Evolutionary conservation across 2,888 invertebrate genomes (phyloP), one percentile per base, ranked within the genome.

Genomic region (Cantharis nigra): DNA sequence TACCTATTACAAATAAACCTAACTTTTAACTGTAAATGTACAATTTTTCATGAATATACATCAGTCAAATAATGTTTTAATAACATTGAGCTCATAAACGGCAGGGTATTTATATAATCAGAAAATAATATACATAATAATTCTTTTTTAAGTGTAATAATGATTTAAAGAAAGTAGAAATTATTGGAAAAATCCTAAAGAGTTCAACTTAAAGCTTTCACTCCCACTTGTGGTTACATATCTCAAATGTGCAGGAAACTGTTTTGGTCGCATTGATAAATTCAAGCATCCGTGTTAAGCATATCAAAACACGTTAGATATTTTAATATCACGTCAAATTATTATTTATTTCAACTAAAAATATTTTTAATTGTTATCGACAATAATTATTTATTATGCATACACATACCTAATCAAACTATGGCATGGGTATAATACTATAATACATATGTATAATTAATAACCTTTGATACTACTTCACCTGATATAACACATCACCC

Each of bases 181-280:
- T 49, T 49, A n/a, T n/a, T 49, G n/a, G 49, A 49, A 49, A 33
- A 49, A 49, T n/a, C 49, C 49, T 49, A 49, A 49, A 49, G 49
- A 49, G 49, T 49, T 49, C 49, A 49, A 49, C 49, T 49, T 49
- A n/a, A 49, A 49, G 49, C 49, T 72, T 75, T 69, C 18, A 75
- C 81, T 78, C 81, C 80, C 79, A 81, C 80, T 78, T 79, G 81
- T 71, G 80, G 81, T 79, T 77, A 72, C 70, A 77, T 80, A 80
- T 81, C 80, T 72, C 69, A 33, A 74, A 78, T 72, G 70, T 77
- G 76, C 80, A 80, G 81, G 81, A 81, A 81, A 76, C 79, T 78
- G 79, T 75, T 80, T 79, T 79, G 80, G 79, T 80, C 79, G 74
- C 79, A 79, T 78, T 80, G 81, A 81, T 81, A 81, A 80, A 74